These are phyloP conservation scores for Cardiocondyla obscurior DNA, from an alignment of 1,140 invertebrate genomes.

Conservation along the genomic window DNA sequence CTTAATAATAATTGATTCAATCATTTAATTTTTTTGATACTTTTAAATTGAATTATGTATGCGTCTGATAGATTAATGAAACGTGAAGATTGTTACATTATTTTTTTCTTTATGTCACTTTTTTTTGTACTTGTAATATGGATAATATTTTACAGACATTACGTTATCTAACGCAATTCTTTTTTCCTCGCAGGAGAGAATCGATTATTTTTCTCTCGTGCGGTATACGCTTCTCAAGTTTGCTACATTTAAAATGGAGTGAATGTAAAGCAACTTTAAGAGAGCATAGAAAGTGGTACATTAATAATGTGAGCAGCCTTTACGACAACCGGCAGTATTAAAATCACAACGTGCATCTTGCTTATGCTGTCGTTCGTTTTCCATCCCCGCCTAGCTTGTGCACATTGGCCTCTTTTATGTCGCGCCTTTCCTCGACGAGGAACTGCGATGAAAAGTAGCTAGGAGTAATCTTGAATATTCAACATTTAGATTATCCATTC, in stretches of 20 bases:
- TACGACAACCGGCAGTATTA: not conserved
- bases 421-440: not conserved
- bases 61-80: not conserved
- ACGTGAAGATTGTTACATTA: not conserved
- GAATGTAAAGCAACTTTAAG: not conserved
- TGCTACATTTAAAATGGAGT: not conserved
- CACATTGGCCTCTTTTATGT: not conserved
- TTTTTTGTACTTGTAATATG: not conserved
- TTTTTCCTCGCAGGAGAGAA: not conserved
- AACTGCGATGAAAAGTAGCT: not conserved
- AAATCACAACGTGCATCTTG: conserved; percentile 1
- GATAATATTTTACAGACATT: not conserved
- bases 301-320: not conserved
- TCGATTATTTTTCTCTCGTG: not conserved
- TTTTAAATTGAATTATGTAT: not conserved
- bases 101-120: not conserved
- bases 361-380: not conserved
- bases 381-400: not conserved
- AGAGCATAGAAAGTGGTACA: not conserved
- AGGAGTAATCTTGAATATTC: not conserved
- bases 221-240: not conserved
- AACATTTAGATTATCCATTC: not conserved
- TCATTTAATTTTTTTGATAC: too few relatives aligned
- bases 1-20: not conserved
- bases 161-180: not conserved